Conservation (phyloP, 1,140 invertebrate genomes). For the Plectrocnemia conspersa region DNA sequence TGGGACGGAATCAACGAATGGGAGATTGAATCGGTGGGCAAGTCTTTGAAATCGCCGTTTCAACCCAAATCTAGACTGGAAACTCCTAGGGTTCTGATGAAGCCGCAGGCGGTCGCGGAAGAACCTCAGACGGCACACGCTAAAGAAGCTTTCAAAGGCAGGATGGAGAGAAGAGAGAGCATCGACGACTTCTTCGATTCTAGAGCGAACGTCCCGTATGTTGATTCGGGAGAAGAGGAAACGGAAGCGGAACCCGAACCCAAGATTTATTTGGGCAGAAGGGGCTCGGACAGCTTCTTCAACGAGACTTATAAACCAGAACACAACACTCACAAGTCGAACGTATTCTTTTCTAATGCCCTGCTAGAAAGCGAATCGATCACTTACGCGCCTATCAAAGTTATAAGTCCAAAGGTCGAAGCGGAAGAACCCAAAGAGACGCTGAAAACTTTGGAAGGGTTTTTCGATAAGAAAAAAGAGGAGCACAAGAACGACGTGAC, state of each 20-base stretch:
- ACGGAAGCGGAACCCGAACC: neutral
- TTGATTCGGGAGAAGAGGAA: no score
- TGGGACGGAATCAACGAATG: constrained; percentile 39
- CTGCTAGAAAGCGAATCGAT: constrained; percentile 25
- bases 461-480: constrained; percentile 20
- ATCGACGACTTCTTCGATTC: constrained; percentile 33
- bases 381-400: neutral
- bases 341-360: constrained; percentile 29
- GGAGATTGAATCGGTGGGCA: constrained; percentile 34
- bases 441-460: constrained; percentile 22
- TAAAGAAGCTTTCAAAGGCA: constrained; percentile 25
- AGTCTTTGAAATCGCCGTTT: constrained; percentile 17
- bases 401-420: neutral
- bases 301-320: constrained; percentile 18
- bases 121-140: constrained; percentile 7
- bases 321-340: constrained; percentile 18
- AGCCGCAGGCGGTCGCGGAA: neutral
- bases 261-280: constrained; percentile 17
- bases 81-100: constrained; percentile 12
- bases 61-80: constrained; percentile 16
- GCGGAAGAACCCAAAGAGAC: constrained; percentile 11
- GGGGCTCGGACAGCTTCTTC: constrained; percentile 28
- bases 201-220: constrained; percentile 18
- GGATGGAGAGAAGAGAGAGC: constrained; percentile 23
- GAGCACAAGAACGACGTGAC: neutral